Evolutionary conservation across 2,113 vertebrate species (phyloP).

Genomic region (Lampris incognitus): DNA sequence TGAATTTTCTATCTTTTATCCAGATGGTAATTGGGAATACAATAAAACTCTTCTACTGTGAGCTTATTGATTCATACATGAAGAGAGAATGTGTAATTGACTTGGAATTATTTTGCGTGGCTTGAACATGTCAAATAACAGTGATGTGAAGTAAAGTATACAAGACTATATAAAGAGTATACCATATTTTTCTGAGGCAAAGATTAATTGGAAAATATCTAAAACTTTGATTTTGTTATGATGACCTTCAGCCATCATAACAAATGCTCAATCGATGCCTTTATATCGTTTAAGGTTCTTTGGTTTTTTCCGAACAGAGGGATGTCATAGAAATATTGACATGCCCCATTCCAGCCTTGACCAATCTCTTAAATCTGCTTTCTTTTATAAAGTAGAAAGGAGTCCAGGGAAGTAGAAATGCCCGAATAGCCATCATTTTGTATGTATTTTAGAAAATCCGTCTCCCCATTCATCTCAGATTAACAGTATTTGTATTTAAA

Average conservation of each 20-base stretch:
- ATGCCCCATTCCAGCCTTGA: neutral
- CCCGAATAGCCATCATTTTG: slow-evolving; percentile 9
- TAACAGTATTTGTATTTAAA: slow-evolving; percentile 91
- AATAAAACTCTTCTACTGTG: no score
- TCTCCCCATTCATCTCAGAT: slow-evolving; percentile 81
- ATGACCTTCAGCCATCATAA: slow-evolving; percentile 10
- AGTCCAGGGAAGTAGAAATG: neutral
- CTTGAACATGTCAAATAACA: neutral
- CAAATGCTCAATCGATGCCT: slow-evolving; percentile 13
- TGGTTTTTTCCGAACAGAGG: neutral
- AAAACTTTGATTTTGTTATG: slow-evolving; percentile 21
- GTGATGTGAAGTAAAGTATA: slow-evolving; percentile 36
- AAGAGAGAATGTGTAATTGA: slow-evolving; percentile 23
- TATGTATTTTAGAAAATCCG: slow-evolving; percentile 55
- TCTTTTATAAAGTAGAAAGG: neutral
- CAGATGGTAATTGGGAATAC: no score
- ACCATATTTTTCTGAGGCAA: neutral
- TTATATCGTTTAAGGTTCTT: slow-evolving; percentile 13
- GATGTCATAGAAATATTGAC: neutral
- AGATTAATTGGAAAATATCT: neutral
- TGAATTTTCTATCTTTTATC: no score
- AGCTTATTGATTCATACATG: slow-evolving; percentile 1
- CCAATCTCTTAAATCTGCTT: neutral
- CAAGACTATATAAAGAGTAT: slow-evolving; percentile 6
- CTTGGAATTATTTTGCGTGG: slow-evolving; percentile 23